A percentile compares a stretch with the other conserved stretches of the same genome.
phyloP scores from a whole-genome alignment of 1,140 invertebrate species.

The Drosophila asahinai region DNA sequence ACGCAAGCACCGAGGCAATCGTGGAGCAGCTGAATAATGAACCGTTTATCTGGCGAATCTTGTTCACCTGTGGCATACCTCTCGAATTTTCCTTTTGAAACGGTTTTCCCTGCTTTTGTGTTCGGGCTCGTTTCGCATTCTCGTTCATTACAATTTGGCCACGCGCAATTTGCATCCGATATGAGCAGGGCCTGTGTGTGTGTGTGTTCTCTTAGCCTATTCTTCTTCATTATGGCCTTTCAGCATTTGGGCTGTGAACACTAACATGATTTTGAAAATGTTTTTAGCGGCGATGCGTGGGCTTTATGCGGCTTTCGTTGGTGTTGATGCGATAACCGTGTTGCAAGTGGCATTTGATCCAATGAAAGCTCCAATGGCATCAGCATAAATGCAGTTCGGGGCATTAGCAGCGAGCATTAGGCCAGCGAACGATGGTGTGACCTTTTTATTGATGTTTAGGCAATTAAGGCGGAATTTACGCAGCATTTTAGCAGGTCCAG shows the following conservation, averaged over 20 bases:
- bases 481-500: too few species aligned
- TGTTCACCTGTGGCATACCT: conserved; percentile 5
- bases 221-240: conserved; percentile 28
- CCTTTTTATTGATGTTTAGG: conserved; percentile 7
- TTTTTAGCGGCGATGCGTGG: conserved; percentile 55
- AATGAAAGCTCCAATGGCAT: conserved; percentile 36
- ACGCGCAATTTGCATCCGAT: conserved; percentile 65
- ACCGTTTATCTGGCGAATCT: conserved; percentile 1
- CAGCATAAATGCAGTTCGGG: conserved; percentile 30
- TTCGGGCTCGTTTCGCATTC: conserved; percentile 15
- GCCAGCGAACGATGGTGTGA: background rate
- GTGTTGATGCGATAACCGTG: conserved; percentile 58
- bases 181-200: conserved; percentile 21
- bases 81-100: conserved; percentile 6
- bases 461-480: conserved; percentile 1
- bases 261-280: conserved; percentile 51
- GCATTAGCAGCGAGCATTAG: conserved; percentile 7
- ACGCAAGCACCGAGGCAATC: background rate
- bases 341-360: conserved; percentile 57
- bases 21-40: background rate
- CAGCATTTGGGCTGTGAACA: conserved; percentile 10
- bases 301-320: conserved; percentile 24
- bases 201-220: conserved; percentile 6
- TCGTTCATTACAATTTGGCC: conserved; percentile 52
- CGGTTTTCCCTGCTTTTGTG: background rate